Conservation (phyloP, 2,113 vertebrate genomes). For the Catharus minimus region DNA sequence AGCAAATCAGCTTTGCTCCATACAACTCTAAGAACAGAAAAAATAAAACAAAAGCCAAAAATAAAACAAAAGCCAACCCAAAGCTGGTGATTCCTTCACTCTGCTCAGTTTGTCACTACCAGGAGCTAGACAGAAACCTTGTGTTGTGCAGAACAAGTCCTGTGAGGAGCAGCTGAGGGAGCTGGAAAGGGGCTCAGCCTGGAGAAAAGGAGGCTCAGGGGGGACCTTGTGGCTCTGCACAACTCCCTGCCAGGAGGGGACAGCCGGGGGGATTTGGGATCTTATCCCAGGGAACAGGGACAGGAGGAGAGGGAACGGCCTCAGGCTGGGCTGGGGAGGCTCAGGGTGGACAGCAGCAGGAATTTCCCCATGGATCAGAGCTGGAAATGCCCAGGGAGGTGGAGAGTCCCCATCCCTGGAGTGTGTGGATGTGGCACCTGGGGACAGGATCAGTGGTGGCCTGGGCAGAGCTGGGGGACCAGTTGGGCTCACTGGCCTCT, state of each 20-base stretch:
- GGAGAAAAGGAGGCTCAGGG: neutral
- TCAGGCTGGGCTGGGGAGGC: no score
- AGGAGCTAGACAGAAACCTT: neutral
- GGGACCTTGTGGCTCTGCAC: neutral
- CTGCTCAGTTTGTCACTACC: neutral
- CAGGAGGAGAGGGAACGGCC: no score
- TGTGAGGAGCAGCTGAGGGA: neutral
- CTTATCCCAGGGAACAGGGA: no score
- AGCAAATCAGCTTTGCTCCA: neutral
- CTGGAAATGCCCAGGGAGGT: neutral
- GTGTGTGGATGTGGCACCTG: fast-evolving
- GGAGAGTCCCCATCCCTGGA: neutral
- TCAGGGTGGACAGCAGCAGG: fast-evolving
- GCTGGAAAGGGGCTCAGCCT: neutral
- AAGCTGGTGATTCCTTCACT: fast-evolving
- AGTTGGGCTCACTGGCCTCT: fast-evolving
- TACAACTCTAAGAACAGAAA: no score
- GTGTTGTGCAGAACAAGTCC: fast-evolving
- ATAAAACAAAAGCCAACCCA: fast-evolving
- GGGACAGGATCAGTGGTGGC: fast-evolving
- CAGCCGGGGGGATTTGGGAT: no score
- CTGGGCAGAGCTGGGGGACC: neutral
- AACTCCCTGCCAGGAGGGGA: neutral
- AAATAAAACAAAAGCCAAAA: neutral
- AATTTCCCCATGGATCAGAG: neutral